Evolutionary conservation across 1,140 invertebrate genomes (phyloP), one percentile per base, ranked within the genome.

Genomic region (Sinella curviseta): DNA sequence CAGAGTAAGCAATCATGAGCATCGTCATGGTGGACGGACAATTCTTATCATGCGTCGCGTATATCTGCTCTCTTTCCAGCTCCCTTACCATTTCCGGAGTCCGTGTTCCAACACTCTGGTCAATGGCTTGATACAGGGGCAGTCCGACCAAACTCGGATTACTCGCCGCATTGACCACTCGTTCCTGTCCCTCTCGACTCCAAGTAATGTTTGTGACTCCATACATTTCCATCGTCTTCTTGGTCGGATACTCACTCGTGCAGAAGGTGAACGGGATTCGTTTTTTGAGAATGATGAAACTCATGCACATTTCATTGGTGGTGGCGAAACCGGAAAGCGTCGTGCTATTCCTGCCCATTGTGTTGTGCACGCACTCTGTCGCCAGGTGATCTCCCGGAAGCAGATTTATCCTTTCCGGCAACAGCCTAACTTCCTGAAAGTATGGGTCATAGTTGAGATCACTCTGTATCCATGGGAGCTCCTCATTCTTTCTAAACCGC

Each of bases 381-480:
- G 17, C 17, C 17, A 48, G 17, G 17, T 48, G 39, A 48, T 48
- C 39, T 48, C 39, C 39, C 39, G 39, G 39, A 4, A 4, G 17
- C 4, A 48, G 4, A 8, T 48, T 48, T 48, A 4, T 48, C 39
- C 17, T 17, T 48, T 48, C 4, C 4, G 4, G 4, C 39, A 48
- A 48, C 39, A 48, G 17, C 17, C 39, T 4, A 17, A 48, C 39
- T 54, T 76, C 34, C 35, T 76, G 74, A 76, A 26, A 76, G 36
- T 76, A 48, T 17, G 39, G 39, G 39, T 76, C 36, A 17, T 76
- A 76, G 30, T 76, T 39, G 17, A 20, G 20, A 76, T 76, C 74
- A 1, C 33, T 76, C 0, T 28, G 3, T 14, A 39, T 8, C 35
- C 35, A 76, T 0, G 35, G 35, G 30, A 76, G 74, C 24, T 76